These are phyloP conservation scores for Hydriomena furcata DNA, from an alignment of 2,888 invertebrate species.

Conservation along the genomic window DNA sequence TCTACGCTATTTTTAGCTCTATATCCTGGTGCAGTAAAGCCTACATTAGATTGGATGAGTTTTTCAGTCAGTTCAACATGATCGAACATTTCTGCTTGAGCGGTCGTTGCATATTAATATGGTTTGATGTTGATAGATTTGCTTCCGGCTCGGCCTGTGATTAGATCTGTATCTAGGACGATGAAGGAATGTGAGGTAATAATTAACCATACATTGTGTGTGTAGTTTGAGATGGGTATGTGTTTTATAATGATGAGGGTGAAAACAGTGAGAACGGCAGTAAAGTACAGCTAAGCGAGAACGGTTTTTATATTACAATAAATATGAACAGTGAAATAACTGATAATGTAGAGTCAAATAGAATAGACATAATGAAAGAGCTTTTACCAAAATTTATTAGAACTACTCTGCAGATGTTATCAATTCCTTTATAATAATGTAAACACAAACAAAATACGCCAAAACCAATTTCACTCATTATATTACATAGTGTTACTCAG, in stretches of 20 bases:
- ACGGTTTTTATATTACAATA: too few relatives aligned
- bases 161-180: slow-evolving; percentile 25
- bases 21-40: not conserved
- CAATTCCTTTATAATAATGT: too few relatives aligned
- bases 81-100: slow-evolving; percentile 16
- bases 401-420: too few relatives aligned
- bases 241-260: not conserved
- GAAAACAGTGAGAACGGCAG: not conserved
- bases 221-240: slow-evolving; percentile 1
- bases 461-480: too few relatives aligned
- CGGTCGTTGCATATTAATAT: slow-evolving; percentile 15
- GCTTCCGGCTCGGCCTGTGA: slow-evolving; percentile 21
- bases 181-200: slow-evolving; percentile 16
- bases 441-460: too few relatives aligned
- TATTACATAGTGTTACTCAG: not conserved
- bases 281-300: not conserved
- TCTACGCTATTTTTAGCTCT: not conserved
- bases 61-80: slow-evolving; percentile 18
- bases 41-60: not conserved
- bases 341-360: too few relatives aligned
- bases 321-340: too few relatives aligned
- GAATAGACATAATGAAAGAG: too few relatives aligned
- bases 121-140: not conserved
- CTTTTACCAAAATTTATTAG: too few relatives aligned
- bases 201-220: not conserved